These are phyloP conservation scores for Gymnoscopelus microlampas DNA, from an alignment of 2,797 vertebrate genomes.

Conservation along the genomic window DNA sequence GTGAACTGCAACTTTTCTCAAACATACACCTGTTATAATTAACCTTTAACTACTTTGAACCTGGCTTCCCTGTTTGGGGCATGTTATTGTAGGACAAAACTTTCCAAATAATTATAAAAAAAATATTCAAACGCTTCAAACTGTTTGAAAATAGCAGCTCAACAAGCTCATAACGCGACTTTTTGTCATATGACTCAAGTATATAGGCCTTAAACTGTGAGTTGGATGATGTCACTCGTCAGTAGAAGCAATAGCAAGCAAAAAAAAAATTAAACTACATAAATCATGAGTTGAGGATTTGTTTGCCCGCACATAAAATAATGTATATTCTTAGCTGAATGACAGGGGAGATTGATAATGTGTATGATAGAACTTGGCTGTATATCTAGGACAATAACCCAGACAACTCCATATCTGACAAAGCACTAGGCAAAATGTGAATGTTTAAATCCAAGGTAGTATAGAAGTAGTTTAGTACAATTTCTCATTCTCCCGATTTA, in stretches of 20 bases:
- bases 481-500: conserved; percentile 40
- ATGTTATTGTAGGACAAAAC: too few species aligned
- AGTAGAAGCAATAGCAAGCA: not conserved
- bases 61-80: too few species aligned
- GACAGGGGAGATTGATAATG: conserved; percentile 28
- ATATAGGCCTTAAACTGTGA: too few species aligned
- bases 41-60: not conserved
- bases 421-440: conserved; percentile 34
- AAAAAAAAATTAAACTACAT: not conserved
- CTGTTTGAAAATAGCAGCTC: too few species aligned
- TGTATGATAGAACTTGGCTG: conserved; percentile 42
- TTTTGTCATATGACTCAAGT: too few species aligned
- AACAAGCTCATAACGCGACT: too few species aligned
- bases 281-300: conserved; percentile 19
- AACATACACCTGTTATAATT: not conserved
- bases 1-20: conserved; percentile 20
- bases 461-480: conserved; percentile 31
- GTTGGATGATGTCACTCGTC: too few species aligned
- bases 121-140: too few species aligned
- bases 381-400: conserved; percentile 10
- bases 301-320: conserved; percentile 23
- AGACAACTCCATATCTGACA: conserved; percentile 42
- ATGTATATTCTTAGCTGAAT: conserved; percentile 19
- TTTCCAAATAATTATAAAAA: too few species aligned
- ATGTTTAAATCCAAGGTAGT: conserved; percentile 30